Evolutionary conservation across 2,888 invertebrate genomes (phyloP).

Genomic region (Eugnorisma glareosa): DNA sequence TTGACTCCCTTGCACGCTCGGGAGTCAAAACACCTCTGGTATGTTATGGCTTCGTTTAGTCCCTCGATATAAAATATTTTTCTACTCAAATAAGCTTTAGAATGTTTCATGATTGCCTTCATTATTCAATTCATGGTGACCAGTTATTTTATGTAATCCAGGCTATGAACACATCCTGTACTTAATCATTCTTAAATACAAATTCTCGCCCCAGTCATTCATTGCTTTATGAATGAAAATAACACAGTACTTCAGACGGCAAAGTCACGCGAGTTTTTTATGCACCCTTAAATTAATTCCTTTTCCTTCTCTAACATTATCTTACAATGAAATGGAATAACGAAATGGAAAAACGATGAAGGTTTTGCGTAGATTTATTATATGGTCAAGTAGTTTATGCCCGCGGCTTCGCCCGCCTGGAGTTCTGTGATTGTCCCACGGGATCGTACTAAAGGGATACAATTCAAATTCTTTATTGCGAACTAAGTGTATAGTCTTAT

Average conservation of each 20-base stretch:
- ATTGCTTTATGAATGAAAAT: conserved; percentile 37
- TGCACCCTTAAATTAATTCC: background rate
- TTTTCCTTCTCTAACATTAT: background rate
- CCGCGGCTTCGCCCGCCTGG: too few species aligned
- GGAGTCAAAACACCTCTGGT: too few species aligned
- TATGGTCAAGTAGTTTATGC: too few species aligned
- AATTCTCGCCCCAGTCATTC: background rate
- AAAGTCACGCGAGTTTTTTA: conserved; percentile 28
- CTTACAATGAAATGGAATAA: background rate
- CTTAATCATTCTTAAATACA: conserved; percentile 24
- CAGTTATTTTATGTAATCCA: background rate
- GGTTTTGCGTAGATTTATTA: background rate
- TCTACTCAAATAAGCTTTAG: background rate
- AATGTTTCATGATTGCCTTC: too few species aligned
- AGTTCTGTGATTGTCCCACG: too few species aligned
- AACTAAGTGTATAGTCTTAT: too few species aligned
- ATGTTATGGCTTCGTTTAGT: too few species aligned
- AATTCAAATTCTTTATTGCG: too few species aligned
- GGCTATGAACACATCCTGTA: background rate
- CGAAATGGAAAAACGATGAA: background rate
- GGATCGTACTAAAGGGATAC: too few species aligned
- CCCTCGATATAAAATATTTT: too few species aligned
- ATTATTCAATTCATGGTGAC: background rate
- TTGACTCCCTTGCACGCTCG: too few species aligned
- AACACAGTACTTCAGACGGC: background rate